Percentiles rank a stretch among this genome's conserved stretches.
These are phyloP conservation scores for Salticus scenicus DNA, from an alignment of 2,888 invertebrate genomes.

Conservation along the genomic window DNA sequence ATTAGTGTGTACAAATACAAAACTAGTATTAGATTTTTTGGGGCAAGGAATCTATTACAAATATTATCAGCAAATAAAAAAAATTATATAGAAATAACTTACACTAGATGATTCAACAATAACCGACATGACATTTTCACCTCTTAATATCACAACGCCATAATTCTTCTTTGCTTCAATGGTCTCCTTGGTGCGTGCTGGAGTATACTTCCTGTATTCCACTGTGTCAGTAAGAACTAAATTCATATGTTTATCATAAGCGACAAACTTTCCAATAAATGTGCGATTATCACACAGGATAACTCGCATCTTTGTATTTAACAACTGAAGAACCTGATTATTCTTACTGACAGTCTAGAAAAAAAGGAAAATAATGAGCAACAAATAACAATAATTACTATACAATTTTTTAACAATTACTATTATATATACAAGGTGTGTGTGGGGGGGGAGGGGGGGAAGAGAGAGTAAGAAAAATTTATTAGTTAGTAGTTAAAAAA, in stretches of 20 bases:
- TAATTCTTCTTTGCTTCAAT: conserved; percentile 36
- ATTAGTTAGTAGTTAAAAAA: too few species aligned
- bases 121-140: conserved; percentile 43
- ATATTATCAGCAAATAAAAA: too few species aligned
- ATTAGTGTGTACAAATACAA: too few species aligned
- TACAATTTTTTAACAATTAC: too few species aligned
- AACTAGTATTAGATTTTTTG: too few species aligned
- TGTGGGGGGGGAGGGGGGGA: too few species aligned
- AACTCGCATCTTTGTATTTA: conserved; percentile 38
- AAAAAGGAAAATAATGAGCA: not conserved
- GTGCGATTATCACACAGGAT: conserved; percentile 54
- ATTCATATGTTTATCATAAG: conserved; percentile 61
- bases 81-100: too few species aligned
- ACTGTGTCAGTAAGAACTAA: conserved; percentile 24
- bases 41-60: too few species aligned
- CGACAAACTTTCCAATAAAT: conserved; percentile 39
- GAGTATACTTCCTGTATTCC: conserved; percentile 48
- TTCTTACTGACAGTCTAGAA: conserved; percentile 34
- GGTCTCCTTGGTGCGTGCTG: not conserved
- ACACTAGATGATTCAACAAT: conserved; percentile 29
- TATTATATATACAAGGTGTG: too few species aligned
- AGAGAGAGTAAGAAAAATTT: too few species aligned
- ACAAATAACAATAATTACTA: too few species aligned
- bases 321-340: conserved; percentile 27
- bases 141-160: conserved; percentile 32